Conservation (phyloP, 2,797 vertebrate genomes). For the Australoheros facetus region DNA sequence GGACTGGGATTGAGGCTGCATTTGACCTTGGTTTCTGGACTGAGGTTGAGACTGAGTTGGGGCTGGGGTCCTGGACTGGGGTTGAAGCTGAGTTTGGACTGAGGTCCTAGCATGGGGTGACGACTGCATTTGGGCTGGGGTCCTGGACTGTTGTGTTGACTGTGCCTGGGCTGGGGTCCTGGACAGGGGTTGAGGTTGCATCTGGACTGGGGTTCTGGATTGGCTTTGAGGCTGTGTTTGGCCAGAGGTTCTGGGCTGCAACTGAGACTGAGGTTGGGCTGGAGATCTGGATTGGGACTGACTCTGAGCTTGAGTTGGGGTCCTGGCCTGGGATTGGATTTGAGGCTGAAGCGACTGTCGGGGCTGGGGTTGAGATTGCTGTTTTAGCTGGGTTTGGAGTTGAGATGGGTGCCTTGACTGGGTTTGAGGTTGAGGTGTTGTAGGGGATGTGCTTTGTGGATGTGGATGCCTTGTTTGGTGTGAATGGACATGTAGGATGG, state of each 20-base stretch:
- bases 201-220: constrained; percentile 11
- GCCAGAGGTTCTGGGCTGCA: constrained; percentile 25
- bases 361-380: constrained; percentile 35
- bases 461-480: constrained; percentile 51
- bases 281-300: constrained; percentile 22
- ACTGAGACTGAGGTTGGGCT: constrained; percentile 28
- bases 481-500: constrained; percentile 43
- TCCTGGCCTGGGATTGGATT: constrained; percentile 37
- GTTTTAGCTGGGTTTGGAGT: constrained; percentile 42
- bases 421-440: constrained; percentile 36
- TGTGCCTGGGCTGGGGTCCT: constrained; percentile 29
- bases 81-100: constrained; percentile 18
- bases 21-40: constrained; percentile 14
- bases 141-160: constrained; percentile 16
- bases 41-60: constrained; percentile 24
- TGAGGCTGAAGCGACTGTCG: constrained; percentile 41
- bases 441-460: constrained; percentile 38
- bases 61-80: constrained; percentile 25
- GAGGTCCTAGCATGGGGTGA: constrained; percentile 28
- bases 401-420: constrained; percentile 44
- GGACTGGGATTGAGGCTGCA: constrained; percentile 8
- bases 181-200: constrained; percentile 21
- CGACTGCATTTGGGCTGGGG: constrained; percentile 12
- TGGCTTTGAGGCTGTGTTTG: constrained; percentile 33
- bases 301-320: constrained; percentile 7